A percentile compares a stretch with the other conserved stretches of the same genome.
phyloP scores from a whole-genome alignment of 2,113 vertebrate species.

The Muntiacus muntjak region DNA sequence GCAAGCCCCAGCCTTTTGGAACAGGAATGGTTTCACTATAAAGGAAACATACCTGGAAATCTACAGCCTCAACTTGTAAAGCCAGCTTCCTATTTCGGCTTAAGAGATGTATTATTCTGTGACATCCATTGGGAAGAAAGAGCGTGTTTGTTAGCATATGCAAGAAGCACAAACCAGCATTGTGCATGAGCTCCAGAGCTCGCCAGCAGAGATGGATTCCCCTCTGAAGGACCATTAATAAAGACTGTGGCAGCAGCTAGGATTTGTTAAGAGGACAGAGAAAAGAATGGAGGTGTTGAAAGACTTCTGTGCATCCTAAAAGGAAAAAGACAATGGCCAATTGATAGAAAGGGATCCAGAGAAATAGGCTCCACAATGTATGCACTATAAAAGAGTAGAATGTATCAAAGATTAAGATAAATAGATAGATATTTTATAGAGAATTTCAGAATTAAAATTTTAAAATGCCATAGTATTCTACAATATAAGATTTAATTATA shows the following conservation, averaged over 20 bases:
- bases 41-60: not conserved
- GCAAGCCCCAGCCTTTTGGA: not conserved
- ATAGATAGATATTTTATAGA: not conserved
- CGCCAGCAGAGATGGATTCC: not conserved
- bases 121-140: not conserved
- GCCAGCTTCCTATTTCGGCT: not conserved
- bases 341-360: not conserved
- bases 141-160: not conserved
- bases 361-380: not conserved
- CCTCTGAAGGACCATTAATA: not conserved
- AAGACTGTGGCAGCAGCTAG: not conserved
- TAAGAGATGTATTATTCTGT: not conserved
- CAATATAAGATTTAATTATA: not conserved
- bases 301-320: not conserved
- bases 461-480: not conserved
- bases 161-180: not conserved
- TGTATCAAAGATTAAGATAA: not conserved
- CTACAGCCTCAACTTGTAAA: not conserved
- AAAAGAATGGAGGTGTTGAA: not conserved
- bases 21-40: not conserved
- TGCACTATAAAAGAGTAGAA: not conserved
- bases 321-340: not conserved
- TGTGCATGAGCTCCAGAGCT: not conserved
- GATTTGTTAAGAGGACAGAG: not conserved
- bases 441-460: not conserved